Conservation (phyloP, 2,113 vertebrate genomes). For the Nettapus auritus region DNA sequence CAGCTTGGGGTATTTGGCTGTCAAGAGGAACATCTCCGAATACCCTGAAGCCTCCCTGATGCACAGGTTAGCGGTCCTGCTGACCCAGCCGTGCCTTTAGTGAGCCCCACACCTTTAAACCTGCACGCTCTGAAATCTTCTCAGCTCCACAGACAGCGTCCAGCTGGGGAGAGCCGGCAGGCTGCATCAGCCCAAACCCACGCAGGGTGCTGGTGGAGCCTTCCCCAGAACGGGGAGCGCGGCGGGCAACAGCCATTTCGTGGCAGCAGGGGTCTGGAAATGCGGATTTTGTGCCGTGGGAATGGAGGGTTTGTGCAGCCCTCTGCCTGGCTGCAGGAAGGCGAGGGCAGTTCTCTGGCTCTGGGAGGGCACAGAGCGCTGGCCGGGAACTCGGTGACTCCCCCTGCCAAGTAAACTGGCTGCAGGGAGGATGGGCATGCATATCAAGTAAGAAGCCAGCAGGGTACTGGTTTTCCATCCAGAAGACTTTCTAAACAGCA, state of each 20-base stretch:
- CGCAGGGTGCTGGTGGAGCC: background rate
- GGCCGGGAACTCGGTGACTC: background rate
- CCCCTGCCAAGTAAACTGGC: background rate
- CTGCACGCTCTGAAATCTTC: rapidly evolving
- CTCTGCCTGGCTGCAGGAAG: background rate
- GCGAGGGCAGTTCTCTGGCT: background rate
- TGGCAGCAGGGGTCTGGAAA: background rate
- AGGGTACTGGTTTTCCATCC: background rate
- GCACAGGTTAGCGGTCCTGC: background rate
- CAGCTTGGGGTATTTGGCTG: background rate
- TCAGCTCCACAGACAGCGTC: background rate
- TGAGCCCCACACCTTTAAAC: background rate
- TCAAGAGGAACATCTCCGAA: background rate
- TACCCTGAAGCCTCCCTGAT: rapidly evolving
- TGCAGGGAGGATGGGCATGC: background rate
- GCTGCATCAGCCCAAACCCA: background rate
- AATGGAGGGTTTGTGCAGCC: slow-evolving; percentile 29
- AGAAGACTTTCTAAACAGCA: background rate
- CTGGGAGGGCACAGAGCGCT: background rate
- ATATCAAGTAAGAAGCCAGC: background rate
- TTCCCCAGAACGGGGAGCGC: background rate
- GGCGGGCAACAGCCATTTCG: background rate
- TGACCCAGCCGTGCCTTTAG: rapidly evolving
- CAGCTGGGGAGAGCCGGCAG: background rate
- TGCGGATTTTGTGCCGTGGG: background rate